Conservation (phyloP, 2,797 vertebrate genomes). For the Lepidocolaptes lacrymiger region DNA sequence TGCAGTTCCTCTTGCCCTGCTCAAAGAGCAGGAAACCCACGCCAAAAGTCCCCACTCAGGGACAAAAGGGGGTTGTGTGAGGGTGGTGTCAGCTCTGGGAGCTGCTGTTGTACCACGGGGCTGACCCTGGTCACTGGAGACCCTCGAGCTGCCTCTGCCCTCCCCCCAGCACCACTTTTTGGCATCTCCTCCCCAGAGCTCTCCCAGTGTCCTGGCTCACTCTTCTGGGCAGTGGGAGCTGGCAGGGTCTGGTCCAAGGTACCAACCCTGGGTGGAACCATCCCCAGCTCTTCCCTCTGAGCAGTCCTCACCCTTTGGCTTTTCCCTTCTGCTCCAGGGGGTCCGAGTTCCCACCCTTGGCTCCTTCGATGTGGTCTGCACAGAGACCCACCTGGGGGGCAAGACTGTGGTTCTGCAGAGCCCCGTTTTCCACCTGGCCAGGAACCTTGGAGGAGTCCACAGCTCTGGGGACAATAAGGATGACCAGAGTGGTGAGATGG, state of each 20-base stretch:
- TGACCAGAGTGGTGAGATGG: neutral
- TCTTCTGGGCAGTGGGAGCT: neutral
- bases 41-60: neutral
- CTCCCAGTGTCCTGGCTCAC: neutral
- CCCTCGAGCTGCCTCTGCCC: neutral
- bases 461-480: neutral
- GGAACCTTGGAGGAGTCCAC: neutral
- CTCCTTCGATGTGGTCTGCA: neutral
- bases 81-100: neutral
- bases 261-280: neutral
- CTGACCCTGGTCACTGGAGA: accelerated
- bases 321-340: neutral
- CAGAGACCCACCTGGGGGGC: neutral
- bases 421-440: neutral
- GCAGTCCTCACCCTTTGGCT: neutral
- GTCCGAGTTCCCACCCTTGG: neutral
- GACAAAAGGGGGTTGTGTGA: accelerated
- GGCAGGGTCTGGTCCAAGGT: neutral
- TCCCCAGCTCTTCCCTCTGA: neutral
- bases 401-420: neutral
- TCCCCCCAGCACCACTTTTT: too few species aligned
- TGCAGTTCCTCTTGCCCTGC: neutral
- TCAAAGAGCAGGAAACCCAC: neutral
- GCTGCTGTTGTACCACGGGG: neutral
- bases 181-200: neutral